Base-by-base conservation (phyloP, 2,888 invertebrate species). In the Cactoblastis cactorum region DNA sequence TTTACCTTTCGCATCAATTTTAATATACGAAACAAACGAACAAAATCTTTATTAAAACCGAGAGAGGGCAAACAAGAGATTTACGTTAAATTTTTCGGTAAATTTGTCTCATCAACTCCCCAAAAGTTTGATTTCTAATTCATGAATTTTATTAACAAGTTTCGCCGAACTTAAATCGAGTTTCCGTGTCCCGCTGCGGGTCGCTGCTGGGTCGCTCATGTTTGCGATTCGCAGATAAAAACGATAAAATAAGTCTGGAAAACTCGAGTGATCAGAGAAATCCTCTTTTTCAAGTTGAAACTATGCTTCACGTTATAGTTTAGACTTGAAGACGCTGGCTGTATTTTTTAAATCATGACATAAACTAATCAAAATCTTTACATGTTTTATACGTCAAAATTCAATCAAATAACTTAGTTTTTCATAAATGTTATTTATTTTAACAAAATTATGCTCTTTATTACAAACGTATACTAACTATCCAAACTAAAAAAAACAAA, bases 71-170 rank as follows among this genome's bases (percentile, higher is more conserved):
- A 32, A 15, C 35, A 24, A 47, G 8, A 22, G 18, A 39, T 19
- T 49, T 33, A 49, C 28, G 18, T 24, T 18, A 37, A 37, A 37
- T 41, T 41, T 22, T 49, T 14, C 41, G 12, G 9, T 18, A 33
- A 41, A 49, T 49, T 41, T 49, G 41, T 41, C 34, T 19, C 49
- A 18, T 12, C 34, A 41, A 49, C 41, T 49, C 41, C 9, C 11
- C 62, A 53, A 59, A 72, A 74, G 64, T 70, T 73, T 70, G 70
- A 78, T 83, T 80, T 77, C 77, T 80, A 77, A 82, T 81, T 81
- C 80, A 77, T 79, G 73, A 78, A 79, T 77, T 73, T 74, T 71
- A 73, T 74, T 73, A 79, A 64, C 69, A 74, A 77, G 65, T 74
- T 69, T 58, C 59, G 1, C 58, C 57, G 41, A 78, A 79, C 75